Conservation (phyloP, 2,113 vertebrate species). For the Vanacampus margaritifer region DNA sequence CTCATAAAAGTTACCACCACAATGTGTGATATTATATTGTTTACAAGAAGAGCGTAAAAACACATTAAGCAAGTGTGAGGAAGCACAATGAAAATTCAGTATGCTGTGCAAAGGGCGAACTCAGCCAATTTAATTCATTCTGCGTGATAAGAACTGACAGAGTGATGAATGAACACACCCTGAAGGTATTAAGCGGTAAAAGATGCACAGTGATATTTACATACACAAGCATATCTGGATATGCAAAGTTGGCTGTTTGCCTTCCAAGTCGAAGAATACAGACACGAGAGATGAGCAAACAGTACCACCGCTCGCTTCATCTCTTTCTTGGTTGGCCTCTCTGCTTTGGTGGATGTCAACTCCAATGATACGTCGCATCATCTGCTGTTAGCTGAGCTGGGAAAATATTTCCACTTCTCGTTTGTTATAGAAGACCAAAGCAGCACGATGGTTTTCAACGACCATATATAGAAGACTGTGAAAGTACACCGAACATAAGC, state of each 20-base stretch:
- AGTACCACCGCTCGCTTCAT: constrained; percentile 15
- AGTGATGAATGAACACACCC: constrained; percentile 63
- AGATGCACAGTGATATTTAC: constrained; percentile 56
- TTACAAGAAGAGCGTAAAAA: constrained; percentile 30
- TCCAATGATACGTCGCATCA: constrained; percentile 15
- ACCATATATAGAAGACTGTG: background rate
- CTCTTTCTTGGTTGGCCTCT: constrained; percentile 15
- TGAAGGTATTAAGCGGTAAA: constrained; percentile 34
- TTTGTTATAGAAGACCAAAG: background rate
- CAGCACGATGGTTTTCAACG: background rate
- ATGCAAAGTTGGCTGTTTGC: constrained; percentile 29
- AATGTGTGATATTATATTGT: constrained; percentile 32
- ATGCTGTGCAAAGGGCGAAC: constrained; percentile 46
- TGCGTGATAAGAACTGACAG: constrained; percentile 58
- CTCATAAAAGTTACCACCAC: background rate
- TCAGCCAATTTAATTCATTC: constrained; percentile 45
- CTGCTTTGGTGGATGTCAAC: constrained; percentile 12
- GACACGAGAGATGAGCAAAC: constrained; percentile 35
- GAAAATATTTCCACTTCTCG: background rate
- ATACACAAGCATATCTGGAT: constrained; percentile 49
- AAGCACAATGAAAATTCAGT: constrained; percentile 10
- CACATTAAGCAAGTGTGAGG: constrained; percentile 29
- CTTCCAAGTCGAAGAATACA: constrained; percentile 7
- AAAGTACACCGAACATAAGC: background rate
- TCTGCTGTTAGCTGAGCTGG: background rate